Evolutionary conservation across 1,140 invertebrate genomes (phyloP).

Genomic region (Eupristina koningsbergeri): DNA sequence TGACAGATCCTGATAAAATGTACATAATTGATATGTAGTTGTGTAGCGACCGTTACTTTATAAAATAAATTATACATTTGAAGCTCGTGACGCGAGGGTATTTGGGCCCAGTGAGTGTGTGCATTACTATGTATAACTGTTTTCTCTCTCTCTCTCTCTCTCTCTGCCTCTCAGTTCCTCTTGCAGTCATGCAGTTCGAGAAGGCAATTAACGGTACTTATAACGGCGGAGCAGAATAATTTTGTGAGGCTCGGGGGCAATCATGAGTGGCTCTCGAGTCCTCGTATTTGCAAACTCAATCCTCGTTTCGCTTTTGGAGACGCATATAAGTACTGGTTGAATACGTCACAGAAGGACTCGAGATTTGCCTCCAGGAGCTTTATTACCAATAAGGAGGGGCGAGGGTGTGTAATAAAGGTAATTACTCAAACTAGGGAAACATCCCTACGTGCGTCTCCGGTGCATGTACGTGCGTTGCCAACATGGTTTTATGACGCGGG

Average conservation of each 20-base stretch:
- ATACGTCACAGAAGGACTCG: background rate
- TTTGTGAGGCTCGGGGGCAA: constrained; percentile 33
- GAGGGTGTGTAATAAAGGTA: constrained; percentile 33
- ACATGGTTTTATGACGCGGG: constrained; percentile 21
- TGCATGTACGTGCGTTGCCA: background rate
- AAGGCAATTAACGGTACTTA: constrained; percentile 60
- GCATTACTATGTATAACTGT: background rate
- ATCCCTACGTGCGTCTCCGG: background rate
- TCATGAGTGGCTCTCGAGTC: background rate
- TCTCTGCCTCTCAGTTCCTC: background rate
- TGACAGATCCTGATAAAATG: background rate
- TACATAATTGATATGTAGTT: background rate
- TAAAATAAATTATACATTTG: background rate
- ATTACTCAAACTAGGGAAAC: constrained; percentile 44
- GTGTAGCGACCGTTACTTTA: background rate
- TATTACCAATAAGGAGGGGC: background rate
- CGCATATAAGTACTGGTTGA: background rate
- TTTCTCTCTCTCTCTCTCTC: constrained; percentile 19
- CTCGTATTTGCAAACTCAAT: background rate
- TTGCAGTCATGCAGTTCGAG: constrained; percentile 1
- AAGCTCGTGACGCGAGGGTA: background rate
- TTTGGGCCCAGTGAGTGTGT: background rate
- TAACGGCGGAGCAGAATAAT: constrained; percentile 58
- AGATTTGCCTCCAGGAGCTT: constrained; percentile 4
- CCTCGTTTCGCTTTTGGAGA: background rate